phyloP scores from a whole-genome alignment of 1,140 invertebrate genomes.

The Pseudoatta argentina region DNA sequence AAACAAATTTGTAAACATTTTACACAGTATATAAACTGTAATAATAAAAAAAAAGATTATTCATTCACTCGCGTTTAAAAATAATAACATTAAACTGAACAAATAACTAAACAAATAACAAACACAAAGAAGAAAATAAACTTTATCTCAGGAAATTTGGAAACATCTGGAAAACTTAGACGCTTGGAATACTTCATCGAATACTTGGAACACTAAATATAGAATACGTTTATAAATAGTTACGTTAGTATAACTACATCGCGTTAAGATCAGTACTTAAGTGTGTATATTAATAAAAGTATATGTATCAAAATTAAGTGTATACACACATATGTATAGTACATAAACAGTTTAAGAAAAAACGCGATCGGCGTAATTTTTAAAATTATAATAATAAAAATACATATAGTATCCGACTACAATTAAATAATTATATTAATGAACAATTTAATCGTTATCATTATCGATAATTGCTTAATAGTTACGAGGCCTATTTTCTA shows the following conservation, averaged over 20 bases:
- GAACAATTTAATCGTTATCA: background rate
- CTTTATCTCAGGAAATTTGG: background rate
- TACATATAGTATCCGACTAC: background rate
- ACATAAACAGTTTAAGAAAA: background rate
- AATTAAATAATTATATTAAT: constrained; percentile 6
- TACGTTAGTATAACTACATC: constrained; percentile 68
- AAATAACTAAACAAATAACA: background rate
- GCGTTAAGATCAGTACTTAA: constrained; percentile 23
- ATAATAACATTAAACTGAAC: constrained; percentile 1
- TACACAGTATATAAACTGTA: background rate
- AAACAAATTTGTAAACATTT: background rate
- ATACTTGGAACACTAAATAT: constrained; percentile 70
- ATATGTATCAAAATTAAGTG: constrained; percentile 1
- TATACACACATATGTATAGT: background rate
- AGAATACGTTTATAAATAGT: constrained; percentile 71
- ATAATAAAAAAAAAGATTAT: constrained; percentile 9
- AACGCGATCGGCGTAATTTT: background rate
- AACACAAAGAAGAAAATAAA: background rate
- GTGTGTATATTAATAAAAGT: background rate
- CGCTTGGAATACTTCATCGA: constrained; percentile 16
- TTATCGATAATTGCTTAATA: background rate
- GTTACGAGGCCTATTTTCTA: background rate
- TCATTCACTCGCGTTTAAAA: background rate
- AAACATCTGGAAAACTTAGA: constrained; percentile 40
- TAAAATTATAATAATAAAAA: background rate